Evolutionary conservation across 2,797 vertebrate species (phyloP).

Genomic region (Phataginus tricuspis): DNA sequence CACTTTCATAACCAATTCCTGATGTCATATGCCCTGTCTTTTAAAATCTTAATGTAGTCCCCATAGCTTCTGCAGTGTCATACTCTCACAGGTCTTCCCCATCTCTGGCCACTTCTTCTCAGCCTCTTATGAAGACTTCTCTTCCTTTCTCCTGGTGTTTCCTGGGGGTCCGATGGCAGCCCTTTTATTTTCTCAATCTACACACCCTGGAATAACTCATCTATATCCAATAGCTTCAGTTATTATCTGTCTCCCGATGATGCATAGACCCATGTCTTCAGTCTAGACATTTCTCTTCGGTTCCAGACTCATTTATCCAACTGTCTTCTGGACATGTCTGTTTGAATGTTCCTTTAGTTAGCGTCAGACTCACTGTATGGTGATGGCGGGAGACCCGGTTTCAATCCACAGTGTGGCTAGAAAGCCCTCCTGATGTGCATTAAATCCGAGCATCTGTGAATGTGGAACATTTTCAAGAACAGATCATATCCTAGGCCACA

Average conservation of each 20-base stretch:
- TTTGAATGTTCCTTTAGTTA: background rate
- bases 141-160: background rate
- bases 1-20: fast-evolving
- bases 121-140: background rate
- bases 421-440: background rate
- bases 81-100: background rate
- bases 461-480: too few species aligned
- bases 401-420: background rate
- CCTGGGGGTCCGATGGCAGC: background rate
- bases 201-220: background rate
- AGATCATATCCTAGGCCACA: too few species aligned
- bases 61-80: background rate
- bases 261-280: background rate
- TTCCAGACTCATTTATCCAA: background rate
- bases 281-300: background rate
- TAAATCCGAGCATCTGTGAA: too few species aligned
- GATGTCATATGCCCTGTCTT: background rate
- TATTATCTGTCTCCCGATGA: background rate
- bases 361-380: too few species aligned
- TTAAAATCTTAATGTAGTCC: background rate
- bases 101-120: background rate
- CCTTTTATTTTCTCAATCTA: background rate
- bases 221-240: background rate
- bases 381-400: background rate
- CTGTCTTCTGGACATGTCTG: background rate